Evolutionary conservation across 2,797 vertebrate genomes (phyloP).

Genomic region (Dermochelys coriacea): DNA sequence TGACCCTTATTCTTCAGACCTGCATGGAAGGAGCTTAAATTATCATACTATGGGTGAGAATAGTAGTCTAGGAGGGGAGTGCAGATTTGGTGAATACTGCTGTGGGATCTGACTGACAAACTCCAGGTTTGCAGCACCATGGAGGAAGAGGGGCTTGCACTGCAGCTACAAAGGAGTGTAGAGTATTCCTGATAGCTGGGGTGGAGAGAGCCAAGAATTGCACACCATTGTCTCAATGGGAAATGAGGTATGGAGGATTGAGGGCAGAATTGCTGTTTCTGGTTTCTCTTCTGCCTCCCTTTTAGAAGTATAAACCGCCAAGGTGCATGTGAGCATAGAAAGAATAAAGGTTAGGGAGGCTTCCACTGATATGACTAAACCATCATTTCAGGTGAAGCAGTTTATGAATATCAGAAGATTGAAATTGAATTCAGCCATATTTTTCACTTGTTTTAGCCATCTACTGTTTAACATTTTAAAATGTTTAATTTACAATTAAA

Average conservation of each 20-base stretch:
- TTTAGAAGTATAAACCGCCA: neutral
- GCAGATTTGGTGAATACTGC: neutral
- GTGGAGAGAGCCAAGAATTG: neutral
- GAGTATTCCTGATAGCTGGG: neutral
- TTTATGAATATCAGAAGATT: slow-evolving; percentile 19
- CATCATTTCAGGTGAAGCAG: neutral
- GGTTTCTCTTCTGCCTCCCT: slow-evolving; percentile 17
- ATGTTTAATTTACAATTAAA: slow-evolving; percentile 68
- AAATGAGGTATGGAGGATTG: neutral
- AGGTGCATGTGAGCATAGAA: fast-evolving
- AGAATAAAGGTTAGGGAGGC: neutral
- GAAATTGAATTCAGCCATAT: slow-evolving; percentile 78
- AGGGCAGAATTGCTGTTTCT: neutral
- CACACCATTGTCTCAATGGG: neutral
- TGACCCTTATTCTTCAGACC: fast-evolving
- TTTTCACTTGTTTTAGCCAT: slow-evolving; percentile 74
- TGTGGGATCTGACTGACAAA: fast-evolving
- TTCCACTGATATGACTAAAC: neutral
- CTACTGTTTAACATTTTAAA: slow-evolving; percentile 74
- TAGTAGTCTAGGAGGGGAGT: neutral
- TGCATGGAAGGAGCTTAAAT: neutral
- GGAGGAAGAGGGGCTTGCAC: neutral
- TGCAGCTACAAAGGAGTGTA: neutral
- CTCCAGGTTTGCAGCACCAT: neutral
- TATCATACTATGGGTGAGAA: neutral